Evolutionary conservation across 2,797 vertebrate species (phyloP).

Genomic region (Tokudaia tokunoshimensis): DNA sequence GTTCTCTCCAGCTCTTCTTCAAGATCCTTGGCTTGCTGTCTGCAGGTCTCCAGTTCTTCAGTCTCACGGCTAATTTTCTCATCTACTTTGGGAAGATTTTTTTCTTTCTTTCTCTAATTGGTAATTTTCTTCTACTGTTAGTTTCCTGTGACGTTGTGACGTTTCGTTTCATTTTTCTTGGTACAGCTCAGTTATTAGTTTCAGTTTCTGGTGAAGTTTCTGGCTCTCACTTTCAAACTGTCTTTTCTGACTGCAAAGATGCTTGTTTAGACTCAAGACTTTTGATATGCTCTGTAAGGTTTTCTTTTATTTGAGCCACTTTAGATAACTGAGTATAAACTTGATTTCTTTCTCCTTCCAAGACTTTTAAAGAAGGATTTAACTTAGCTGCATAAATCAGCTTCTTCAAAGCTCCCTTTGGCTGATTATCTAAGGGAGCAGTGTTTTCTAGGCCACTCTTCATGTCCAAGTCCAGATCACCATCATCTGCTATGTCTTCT

Average conservation of each 20-base stretch:
- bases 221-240: slow-evolving; percentile 92
- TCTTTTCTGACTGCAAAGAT: slow-evolving; percentile 90
- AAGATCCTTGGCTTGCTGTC: slow-evolving; percentile 94
- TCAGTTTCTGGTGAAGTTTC: slow-evolving; percentile 96
- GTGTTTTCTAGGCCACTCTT: slow-evolving; percentile 87
- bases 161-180: slow-evolving; percentile 97
- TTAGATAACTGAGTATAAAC: slow-evolving; percentile 94
- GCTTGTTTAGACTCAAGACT: slow-evolving; percentile 91
- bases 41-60: slow-evolving; percentile 94
- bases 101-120: slow-evolving; percentile 97
- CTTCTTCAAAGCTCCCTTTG: slow-evolving; percentile 95
- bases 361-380: slow-evolving; percentile 95
- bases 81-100: slow-evolving; percentile 96
- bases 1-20: slow-evolving; percentile 96
- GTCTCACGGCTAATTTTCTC: slow-evolving; percentile 94
- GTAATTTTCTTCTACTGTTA: slow-evolving; percentile 96
- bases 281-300: slow-evolving; percentile 92
- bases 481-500: slow-evolving; percentile 85
- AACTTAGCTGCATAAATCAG: slow-evolving; percentile 97
- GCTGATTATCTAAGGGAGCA: slow-evolving; percentile 87
- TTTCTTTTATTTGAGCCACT: slow-evolving; percentile 95
- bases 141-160: slow-evolving; percentile 98
- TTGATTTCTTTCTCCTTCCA: slow-evolving; percentile 96
- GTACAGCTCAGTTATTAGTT: slow-evolving; percentile 98
- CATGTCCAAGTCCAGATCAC: slow-evolving; percentile 80